phyloP scores from a whole-genome alignment of 2,888 invertebrate species.

The Hirtodrosophila alboralis region DNA sequence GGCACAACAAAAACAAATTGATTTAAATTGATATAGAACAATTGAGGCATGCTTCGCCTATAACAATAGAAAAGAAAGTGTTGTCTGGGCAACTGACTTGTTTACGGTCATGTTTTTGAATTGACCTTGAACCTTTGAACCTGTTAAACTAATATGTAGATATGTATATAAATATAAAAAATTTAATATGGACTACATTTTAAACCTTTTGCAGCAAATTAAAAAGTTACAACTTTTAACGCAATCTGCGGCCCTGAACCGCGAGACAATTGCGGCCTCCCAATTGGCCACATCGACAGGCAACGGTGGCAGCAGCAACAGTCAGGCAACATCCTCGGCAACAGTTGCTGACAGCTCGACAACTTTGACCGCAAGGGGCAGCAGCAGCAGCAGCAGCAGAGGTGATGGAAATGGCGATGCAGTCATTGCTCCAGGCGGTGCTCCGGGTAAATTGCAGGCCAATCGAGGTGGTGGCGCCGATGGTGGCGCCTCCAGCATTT shows the following conservation, averaged over 20 bases:
- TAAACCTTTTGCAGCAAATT: slow-evolving; percentile 81
- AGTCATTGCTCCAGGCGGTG: slow-evolving; percentile 58
- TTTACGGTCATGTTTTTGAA: slow-evolving; percentile 10
- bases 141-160: too few species aligned
- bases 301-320: slow-evolving; percentile 39
- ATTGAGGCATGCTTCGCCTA: neutral
- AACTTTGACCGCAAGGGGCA: slow-evolving; percentile 65
- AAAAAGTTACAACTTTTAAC: slow-evolving; percentile 84
- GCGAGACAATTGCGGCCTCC: slow-evolving; percentile 84
- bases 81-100: slow-evolving; percentile 30
- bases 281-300: slow-evolving; percentile 84
- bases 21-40: slow-evolving; percentile 4
- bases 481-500: slow-evolving; percentile 59
- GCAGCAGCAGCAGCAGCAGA: slow-evolving; percentile 51
- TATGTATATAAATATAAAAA: neutral
- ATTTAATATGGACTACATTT: slow-evolving; percentile 18
- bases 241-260: slow-evolving; percentile 84
- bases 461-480: slow-evolving; percentile 29
- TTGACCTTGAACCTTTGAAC: neutral
- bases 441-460: slow-evolving; percentile 62
- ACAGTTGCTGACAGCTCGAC: slow-evolving; percentile 70
- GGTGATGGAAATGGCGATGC: slow-evolving; percentile 51
- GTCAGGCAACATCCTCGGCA: slow-evolving; percentile 58
- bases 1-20: slow-evolving; percentile 1
- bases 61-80: neutral